Evolutionary conservation across 2,113 vertebrate genomes (phyloP).

Genomic region (Menidia beryllina): DNA sequence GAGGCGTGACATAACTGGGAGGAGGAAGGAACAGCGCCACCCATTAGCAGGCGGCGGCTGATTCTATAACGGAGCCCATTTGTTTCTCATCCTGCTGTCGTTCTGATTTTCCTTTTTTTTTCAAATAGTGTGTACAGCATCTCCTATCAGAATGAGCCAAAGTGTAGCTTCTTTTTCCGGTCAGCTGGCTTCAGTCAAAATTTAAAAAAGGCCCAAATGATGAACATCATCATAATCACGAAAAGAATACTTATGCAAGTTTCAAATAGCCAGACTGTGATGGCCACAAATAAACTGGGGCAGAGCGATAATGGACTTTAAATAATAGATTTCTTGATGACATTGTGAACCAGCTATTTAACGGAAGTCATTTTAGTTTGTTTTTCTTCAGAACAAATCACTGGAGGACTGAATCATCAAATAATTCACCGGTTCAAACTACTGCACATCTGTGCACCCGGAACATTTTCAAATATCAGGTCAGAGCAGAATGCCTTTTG

Average conservation of each 20-base stretch:
- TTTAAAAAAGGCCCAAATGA: too few species aligned
- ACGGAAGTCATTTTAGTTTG: background rate
- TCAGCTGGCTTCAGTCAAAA: too few species aligned
- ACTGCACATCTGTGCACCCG: background rate
- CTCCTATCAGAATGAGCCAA: too few species aligned
- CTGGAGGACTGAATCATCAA: background rate
- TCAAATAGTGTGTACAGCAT: too few species aligned
- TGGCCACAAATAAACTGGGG: background rate
- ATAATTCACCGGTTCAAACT: too few species aligned
- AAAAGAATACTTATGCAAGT: background rate
- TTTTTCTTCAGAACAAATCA: background rate
- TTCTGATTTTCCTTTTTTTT: background rate
- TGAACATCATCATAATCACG: background rate
- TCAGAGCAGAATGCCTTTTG: background rate
- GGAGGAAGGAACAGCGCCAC: conserved; percentile 13
- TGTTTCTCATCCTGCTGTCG: background rate
- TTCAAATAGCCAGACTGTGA: background rate
- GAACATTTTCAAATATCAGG: background rate
- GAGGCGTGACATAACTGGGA: conserved; percentile 33
- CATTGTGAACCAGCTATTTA: background rate
- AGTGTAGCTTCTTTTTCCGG: too few species aligned
- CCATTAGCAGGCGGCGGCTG: conserved; percentile 17
- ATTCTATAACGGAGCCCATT: conserved; percentile 14
- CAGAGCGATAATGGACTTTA: background rate
- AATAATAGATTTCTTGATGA: background rate